These are phyloP conservation scores for Cynopterus brachyotis DNA, from an alignment of 2,113 vertebrate species.

Conservation along the genomic window DNA sequence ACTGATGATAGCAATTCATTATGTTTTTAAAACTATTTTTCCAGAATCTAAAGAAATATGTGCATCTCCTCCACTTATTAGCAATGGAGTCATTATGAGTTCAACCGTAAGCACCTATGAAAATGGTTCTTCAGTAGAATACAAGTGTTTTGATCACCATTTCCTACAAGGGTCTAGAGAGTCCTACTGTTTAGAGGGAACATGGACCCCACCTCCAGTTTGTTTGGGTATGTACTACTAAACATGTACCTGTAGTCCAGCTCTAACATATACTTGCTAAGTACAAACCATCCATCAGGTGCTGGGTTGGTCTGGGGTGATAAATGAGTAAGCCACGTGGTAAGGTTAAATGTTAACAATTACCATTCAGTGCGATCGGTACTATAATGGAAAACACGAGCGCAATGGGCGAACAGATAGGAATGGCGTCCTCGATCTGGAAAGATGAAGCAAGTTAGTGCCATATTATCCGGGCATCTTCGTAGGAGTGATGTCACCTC, in stretches of 20 bases:
- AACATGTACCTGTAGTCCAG: not conserved
- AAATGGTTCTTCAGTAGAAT: conserved; percentile 80
- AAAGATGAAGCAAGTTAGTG: not conserved
- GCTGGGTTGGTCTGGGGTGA: not conserved
- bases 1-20: not conserved
- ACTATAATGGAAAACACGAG: not conserved
- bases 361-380: not conserved
- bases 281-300: not conserved
- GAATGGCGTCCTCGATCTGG: too few species aligned
- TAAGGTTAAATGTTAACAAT: not conserved
- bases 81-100: conserved; percentile 69
- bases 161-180: conserved; percentile 80
- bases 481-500: too few species aligned
- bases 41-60: conserved; percentile 78
- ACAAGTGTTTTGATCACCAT: conserved; percentile 79
- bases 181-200: conserved; percentile 76
- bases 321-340: too few species aligned
- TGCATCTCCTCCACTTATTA: conserved; percentile 79
- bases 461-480: not conserved
- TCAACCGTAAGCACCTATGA: conserved; percentile 65
- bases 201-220: conserved; percentile 79
- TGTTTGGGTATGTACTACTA: conserved; percentile 81
- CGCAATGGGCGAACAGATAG: not conserved
- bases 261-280: not conserved
- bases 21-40: conserved; percentile 44